These are phyloP conservation scores for Heliconius sara DNA, from an alignment of 2,888 invertebrate genomes.

Conservation along the genomic window DNA sequence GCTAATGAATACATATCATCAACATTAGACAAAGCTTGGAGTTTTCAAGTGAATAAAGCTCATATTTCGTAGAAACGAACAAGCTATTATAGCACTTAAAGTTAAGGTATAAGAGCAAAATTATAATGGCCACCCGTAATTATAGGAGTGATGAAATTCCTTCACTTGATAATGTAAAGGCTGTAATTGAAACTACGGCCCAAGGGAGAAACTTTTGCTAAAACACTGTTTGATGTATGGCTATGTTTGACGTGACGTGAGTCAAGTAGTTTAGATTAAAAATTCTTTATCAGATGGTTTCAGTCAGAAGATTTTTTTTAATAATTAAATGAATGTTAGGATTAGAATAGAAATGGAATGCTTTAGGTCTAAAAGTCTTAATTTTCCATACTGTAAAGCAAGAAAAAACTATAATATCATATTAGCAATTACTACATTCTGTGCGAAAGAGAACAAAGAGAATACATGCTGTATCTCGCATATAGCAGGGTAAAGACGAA, in stretches of 20 bases:
- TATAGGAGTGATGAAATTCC: constrained; percentile 34
- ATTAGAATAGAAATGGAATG: neutral
- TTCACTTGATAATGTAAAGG: constrained; percentile 32
- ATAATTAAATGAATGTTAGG: neutral
- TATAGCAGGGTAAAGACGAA: neutral
- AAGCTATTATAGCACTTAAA: constrained; percentile 29
- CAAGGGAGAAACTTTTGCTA: constrained; percentile 35
- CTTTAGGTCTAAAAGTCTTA: too few species aligned
- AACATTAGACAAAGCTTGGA: constrained; percentile 35
- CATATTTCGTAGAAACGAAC: constrained; percentile 21
- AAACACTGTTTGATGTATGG: constrained; percentile 19
- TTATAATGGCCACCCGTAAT: constrained; percentile 26
- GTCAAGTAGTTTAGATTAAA: neutral
- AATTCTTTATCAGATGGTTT: neutral
- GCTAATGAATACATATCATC: constrained; percentile 42
- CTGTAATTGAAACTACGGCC: constrained; percentile 40
- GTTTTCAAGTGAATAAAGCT: constrained; percentile 22
- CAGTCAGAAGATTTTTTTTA: neutral
- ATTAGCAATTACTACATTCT: too few species aligned
- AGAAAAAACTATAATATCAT: too few species aligned
- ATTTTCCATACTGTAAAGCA: too few species aligned
- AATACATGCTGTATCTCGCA: neutral
- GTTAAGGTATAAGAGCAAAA: constrained; percentile 21
- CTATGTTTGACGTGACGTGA: neutral
- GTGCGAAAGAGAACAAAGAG: too few species aligned